Evolutionary conservation across 92 coral and sea anemone genomes (phyloP).

Genomic region (Pocillopora meandrina): DNA sequence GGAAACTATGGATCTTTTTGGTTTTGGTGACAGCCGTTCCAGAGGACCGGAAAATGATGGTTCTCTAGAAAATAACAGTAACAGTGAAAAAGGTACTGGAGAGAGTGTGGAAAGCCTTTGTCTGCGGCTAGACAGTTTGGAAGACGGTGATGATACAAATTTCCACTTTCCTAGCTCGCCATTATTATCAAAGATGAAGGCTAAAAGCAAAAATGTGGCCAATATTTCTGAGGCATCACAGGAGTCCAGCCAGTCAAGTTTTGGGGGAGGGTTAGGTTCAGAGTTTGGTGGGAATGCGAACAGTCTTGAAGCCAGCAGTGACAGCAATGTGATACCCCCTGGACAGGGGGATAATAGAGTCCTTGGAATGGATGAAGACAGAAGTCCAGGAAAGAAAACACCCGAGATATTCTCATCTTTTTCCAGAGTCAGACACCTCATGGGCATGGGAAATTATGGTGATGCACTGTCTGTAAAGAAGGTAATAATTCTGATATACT

Average conservation of each 20-base stretch:
- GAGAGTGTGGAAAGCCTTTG: slow-evolving; percentile 55
- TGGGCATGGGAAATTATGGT: slow-evolving; percentile 20
- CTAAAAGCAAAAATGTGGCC: slow-evolving; percentile 27
- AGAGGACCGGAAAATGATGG: slow-evolving; percentile 24
- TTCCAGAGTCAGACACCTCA: slow-evolving; percentile 53
- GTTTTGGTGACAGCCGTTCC: slow-evolving; percentile 67
- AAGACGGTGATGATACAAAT: slow-evolving; percentile 63
- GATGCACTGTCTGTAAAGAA: slow-evolving; percentile 26
- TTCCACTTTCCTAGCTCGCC: slow-evolving; percentile 39
- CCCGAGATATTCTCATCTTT: slow-evolving; percentile 68
- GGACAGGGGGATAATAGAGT: slow-evolving; percentile 65
- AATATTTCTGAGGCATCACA: slow-evolving; percentile 57
- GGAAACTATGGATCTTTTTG: slow-evolving; percentile 79
- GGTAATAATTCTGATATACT: slow-evolving; percentile 30
- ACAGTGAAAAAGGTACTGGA: slow-evolving; percentile 28
- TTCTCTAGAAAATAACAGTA: slow-evolving; percentile 2
- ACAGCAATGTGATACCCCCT: slow-evolving; percentile 80
- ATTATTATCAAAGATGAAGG: slow-evolving; percentile 38
- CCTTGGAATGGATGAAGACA: slow-evolving; percentile 9
- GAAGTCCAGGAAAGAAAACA: slow-evolving; percentile 52
- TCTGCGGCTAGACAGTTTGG: slow-evolving; percentile 85
- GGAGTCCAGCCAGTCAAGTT: slow-evolving; percentile 66
- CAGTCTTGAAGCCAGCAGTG: slow-evolving; percentile 77
- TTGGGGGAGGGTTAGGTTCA: slow-evolving; percentile 50
- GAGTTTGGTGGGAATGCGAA: slow-evolving; percentile 62